Evolutionary conservation across 2,888 invertebrate genomes (phyloP).

Genomic region (Coleophora flavipennella): DNA sequence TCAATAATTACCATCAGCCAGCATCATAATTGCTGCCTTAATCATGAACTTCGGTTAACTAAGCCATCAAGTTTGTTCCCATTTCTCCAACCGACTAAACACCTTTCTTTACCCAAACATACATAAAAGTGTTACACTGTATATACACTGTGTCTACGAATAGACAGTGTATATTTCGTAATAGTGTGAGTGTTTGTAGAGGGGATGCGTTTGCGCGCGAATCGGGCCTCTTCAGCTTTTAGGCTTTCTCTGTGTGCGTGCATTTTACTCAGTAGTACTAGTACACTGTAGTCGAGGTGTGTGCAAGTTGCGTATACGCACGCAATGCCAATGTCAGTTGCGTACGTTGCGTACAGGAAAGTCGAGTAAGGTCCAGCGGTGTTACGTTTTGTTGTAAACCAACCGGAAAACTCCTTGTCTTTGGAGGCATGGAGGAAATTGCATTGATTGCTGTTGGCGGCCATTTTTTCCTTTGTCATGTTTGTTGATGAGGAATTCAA

Average conservation of each 20-base stretch:
- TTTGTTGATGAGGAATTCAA: not conserved
- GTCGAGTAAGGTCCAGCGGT: slow-evolving; percentile 46
- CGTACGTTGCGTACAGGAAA: slow-evolving; percentile 40
- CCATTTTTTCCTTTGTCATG: not conserved
- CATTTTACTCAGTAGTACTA: not conserved
- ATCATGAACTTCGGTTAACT: slow-evolving; percentile 5
- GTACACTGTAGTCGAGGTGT: slow-evolving; percentile 22
- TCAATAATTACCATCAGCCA: too few relatives aligned
- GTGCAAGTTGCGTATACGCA: slow-evolving; percentile 62
- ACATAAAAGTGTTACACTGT: slow-evolving; percentile 9
- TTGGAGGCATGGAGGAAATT: slow-evolving; percentile 37
- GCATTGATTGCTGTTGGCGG: slow-evolving; percentile 11
- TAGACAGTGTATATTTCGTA: slow-evolving; percentile 2
- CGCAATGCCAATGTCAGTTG: slow-evolving; percentile 70
- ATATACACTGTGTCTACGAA: slow-evolving; percentile 2
- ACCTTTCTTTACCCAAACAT: slow-evolving; percentile 69
- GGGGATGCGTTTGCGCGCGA: slow-evolving; percentile 3
- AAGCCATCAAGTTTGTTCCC: slow-evolving; percentile 39
- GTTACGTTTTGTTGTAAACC: slow-evolving; percentile 34
- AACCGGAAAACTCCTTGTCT: slow-evolving; percentile 52
- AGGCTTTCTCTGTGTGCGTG: slow-evolving; percentile 10
- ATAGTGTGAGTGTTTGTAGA: slow-evolving; percentile 12
- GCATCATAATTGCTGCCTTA: too few relatives aligned
- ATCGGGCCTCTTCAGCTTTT: slow-evolving; percentile 3
- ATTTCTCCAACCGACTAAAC: slow-evolving; percentile 59